Conservation (phyloP, 1,140 invertebrate species). For the Helicoverpa armigera region DNA sequence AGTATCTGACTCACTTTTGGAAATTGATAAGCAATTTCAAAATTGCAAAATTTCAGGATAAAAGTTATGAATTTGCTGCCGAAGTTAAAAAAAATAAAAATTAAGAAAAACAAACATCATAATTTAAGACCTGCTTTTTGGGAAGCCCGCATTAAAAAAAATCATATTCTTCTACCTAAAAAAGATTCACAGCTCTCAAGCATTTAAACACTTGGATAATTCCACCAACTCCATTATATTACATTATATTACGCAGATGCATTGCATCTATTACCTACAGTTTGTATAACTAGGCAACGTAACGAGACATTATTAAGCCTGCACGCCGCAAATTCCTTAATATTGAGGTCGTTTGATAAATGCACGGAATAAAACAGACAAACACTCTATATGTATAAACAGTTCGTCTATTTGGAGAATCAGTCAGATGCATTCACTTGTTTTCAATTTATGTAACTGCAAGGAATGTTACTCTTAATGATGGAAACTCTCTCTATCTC, state of each 20-base stretch:
- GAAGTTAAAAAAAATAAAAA: no score
- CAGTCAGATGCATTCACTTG: neutral
- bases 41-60: no score
- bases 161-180: no score
- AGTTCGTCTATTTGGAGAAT: neutral
- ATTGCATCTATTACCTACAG: neutral
- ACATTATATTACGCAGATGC: neutral
- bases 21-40: no score
- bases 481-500: no score
- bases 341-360: slow-evolving; percentile 32
- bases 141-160: neutral
- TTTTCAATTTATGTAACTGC: neutral
- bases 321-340: slow-evolving; percentile 12
- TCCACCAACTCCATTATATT: neutral
- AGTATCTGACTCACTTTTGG: no score
- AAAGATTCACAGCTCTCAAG: no score
- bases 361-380: neutral
- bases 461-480: no score
- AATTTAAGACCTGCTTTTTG: no score
- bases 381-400: neutral
- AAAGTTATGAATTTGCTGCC: no score
- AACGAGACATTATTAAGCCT: neutral
- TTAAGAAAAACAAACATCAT: no score
- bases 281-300: neutral
- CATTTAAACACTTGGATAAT: neutral